phyloP scores from a whole-genome alignment of 2,797 vertebrate genomes.

The Centropyge bicolor region DNA sequence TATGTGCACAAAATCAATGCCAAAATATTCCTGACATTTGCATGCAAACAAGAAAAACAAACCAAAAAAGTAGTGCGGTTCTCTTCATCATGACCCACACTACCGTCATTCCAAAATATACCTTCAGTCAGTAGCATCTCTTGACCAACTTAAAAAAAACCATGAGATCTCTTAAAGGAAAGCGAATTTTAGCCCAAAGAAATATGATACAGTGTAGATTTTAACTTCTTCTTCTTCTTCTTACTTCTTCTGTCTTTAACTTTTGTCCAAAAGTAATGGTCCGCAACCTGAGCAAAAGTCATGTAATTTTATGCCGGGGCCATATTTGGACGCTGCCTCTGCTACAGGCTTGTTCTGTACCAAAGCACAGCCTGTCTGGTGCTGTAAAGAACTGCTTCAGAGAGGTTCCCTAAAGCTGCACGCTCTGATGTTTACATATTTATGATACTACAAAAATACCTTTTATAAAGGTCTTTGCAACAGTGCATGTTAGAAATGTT shows the following conservation, averaged over 20 bases:
- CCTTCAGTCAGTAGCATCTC: neutral
- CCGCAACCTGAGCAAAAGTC: neutral
- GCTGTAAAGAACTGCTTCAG: slow-evolving; percentile 9
- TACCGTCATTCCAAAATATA: too few species aligned
- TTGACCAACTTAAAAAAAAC: neutral
- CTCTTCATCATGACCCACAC: too few species aligned
- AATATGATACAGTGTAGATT: too few species aligned
- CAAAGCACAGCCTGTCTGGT: neutral
- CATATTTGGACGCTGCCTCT: neutral
- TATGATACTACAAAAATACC: slow-evolving; percentile 8
- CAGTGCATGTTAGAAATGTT: neutral
- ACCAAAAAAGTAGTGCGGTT: too few species aligned
- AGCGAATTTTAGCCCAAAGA: neutral
- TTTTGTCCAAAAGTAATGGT: too few species aligned
- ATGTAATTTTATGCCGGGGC: neutral
- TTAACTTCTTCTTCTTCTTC: too few species aligned
- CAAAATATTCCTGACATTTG: neutral
- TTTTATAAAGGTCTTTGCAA: neutral
- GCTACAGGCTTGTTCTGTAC: slow-evolving; percentile 20
- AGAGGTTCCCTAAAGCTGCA: neutral
- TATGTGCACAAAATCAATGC: too few species aligned
- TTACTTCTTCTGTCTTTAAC: too few species aligned
- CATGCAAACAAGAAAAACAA: too few species aligned
- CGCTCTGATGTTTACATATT: neutral
- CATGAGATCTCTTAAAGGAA: neutral